Evolutionary conservation across 2,888 invertebrate genomes (phyloP).

Genomic region (Melanotus villosus): DNA sequence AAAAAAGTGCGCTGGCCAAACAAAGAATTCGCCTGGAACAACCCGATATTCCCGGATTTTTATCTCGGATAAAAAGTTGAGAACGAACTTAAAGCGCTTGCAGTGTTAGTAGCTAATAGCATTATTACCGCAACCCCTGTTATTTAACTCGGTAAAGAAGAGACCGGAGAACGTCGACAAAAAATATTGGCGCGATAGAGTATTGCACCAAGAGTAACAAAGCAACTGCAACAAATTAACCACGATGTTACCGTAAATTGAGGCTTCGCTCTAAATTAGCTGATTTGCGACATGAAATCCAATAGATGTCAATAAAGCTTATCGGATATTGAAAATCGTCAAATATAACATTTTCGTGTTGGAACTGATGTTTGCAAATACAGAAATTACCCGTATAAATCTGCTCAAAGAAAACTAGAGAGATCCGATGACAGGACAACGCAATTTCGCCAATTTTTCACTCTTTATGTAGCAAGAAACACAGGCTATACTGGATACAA

Average conservation of each 20-base stretch:
- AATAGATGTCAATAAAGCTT: too few species aligned
- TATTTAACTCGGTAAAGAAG: background rate
- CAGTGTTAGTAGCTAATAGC: constrained; percentile 17
- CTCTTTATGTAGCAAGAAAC: too few species aligned
- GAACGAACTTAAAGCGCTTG: constrained; percentile 16
- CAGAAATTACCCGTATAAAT: too few species aligned
- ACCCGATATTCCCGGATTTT: constrained; percentile 11
- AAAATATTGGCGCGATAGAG: background rate
- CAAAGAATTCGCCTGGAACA: constrained; percentile 9
- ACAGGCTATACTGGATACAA: too few species aligned
- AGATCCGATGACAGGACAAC: too few species aligned
- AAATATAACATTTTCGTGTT: too few species aligned
- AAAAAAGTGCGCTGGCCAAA: constrained; percentile 1
- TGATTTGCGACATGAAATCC: background rate
- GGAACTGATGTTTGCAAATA: too few species aligned
- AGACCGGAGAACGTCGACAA: background rate
- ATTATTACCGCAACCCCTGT: background rate
- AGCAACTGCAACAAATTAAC: constrained; percentile 5
- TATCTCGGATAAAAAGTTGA: constrained; percentile 11
- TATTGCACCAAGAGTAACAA: background rate
- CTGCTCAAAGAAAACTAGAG: too few species aligned
- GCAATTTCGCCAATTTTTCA: too few species aligned
- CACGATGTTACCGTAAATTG: background rate
- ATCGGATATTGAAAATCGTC: too few species aligned
- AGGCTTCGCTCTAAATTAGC: background rate